Percentiles rank a stretch among this genome's conserved stretches.
Evolutionary conservation across 2,888 invertebrate species (phyloP).

Genomic region (Melanostoma mellinum): DNA sequence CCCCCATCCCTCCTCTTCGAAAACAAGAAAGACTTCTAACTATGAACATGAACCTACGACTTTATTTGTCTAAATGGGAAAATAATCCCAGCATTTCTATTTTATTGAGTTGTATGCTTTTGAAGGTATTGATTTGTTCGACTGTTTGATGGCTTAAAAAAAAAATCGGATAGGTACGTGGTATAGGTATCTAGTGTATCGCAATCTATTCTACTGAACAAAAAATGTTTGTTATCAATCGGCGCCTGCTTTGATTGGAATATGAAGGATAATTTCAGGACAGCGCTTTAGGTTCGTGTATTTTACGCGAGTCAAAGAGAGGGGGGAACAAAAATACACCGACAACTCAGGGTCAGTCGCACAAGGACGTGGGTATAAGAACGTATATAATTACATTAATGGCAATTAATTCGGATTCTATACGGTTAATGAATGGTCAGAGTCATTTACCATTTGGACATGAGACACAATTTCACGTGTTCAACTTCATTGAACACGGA

Average conservation of each 20-base stretch:
- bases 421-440: conserved; percentile 38
- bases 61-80: conserved; percentile 44
- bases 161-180: not conserved
- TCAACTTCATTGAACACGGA: conserved; percentile 9
- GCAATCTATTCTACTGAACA: too few species aligned
- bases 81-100: conserved; percentile 49
- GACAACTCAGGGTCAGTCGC: not conserved
- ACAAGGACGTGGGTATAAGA: not conserved
- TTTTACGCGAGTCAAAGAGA: too few species aligned
- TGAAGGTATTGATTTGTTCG: conserved; percentile 43
- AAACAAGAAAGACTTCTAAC: not conserved
- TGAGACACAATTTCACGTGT: conserved; percentile 12
- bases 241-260: too few species aligned
- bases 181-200: not conserved
- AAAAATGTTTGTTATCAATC: too few species aligned
- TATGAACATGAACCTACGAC: not conserved
- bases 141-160: not conserved
- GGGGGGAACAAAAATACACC: too few species aligned
- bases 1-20: not conserved
- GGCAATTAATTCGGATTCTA: conserved; percentile 51
- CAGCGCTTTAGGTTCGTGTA: too few species aligned
- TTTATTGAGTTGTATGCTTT: conserved; percentile 50
- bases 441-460: conserved; percentile 25
- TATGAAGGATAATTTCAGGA: too few species aligned
- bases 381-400: conserved; percentile 36